A percentile compares a stretch with the other conserved stretches of the same genome.
Evolutionary conservation across 1,140 invertebrate species (phyloP).

Genomic region (Nebria ingens): DNA sequence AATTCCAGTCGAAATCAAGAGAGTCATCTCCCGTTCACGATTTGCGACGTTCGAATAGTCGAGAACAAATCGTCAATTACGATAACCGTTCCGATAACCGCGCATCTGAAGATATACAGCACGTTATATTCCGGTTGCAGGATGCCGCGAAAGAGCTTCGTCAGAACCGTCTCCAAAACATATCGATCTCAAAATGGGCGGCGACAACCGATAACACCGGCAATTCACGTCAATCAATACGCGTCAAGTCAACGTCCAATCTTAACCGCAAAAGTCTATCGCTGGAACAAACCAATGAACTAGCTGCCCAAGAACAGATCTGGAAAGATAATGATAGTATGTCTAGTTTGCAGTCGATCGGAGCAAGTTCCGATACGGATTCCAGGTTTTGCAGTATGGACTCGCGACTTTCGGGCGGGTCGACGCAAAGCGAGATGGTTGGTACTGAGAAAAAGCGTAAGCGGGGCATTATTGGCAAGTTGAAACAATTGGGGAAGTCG

Average conservation of each 20-base stretch:
- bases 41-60: conserved; percentile 32
- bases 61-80: conserved; percentile 21
- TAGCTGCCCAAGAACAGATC: conserved; percentile 47
- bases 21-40: conserved; percentile 48
- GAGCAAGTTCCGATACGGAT: conserved; percentile 44
- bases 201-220: conserved; percentile 28
- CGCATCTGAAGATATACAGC: conserved; percentile 27
- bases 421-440: conserved; percentile 71
- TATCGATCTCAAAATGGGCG: conserved; percentile 34
- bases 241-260: conserved; percentile 37
- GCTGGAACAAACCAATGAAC: conserved; percentile 56
- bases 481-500: conserved; percentile 76
- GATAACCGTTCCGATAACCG: conserved; percentile 19
- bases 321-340: conserved; percentile 66
- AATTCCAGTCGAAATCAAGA: conserved; percentile 38
- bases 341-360: conserved; percentile 66
- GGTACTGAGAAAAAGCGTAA: conserved; percentile 62
- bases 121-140: conserved; percentile 34
- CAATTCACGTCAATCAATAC: conserved; percentile 22
- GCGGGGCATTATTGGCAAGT: conserved; percentile 70
- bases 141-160: conserved; percentile 42
- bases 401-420: conserved; percentile 69
- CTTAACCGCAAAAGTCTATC: conserved; percentile 64
- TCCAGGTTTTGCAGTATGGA: conserved; percentile 57
- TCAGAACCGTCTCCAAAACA: conserved; percentile 22